Base-by-base conservation (phyloP, 2,888 invertebrate species). In the Encarsia formosa region DNA sequence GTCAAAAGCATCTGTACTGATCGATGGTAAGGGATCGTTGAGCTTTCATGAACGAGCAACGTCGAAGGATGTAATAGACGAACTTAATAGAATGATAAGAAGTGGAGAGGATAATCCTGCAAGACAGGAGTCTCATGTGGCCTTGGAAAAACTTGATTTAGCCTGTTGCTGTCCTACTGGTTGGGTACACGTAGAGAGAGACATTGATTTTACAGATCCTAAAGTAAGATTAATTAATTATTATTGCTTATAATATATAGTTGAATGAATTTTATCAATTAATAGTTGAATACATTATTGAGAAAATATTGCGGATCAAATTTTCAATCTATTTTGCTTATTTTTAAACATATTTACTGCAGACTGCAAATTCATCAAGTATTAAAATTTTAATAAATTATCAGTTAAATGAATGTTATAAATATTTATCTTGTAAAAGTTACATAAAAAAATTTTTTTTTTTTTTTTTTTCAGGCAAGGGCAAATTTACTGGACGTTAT, bases 131-230 rank as follows among this genome's bases (percentile, higher is more conserved):
- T 61, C 63, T 13, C 67, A 68, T 41, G 63, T 68, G 29, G 65
- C 65, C 40, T 59, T 67, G 31, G 68, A 73, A 19, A 77, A 74
- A 60, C 76, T 81, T 54, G 86, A 86, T 71, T 77, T 78, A 52
- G 84, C 84, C 26, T 79, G 84, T 59, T 82, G 84, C 76, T 82
- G 82, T 53, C 83, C 84, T 20, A 87, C 88, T 1, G 87, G 87
- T 32, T 88, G 88, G 88, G 83, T 88, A 55, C 87, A 87, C 67
- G 85, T 88, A 32, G 87, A 88, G 66, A 81, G 82, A 57, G 85
- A 87, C 65, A 84, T 87, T 57, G 87, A 87, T 75, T 82, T 88
- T 65, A 85, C 83, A 61, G 87, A 88, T 74, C 87, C 87, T 11
- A 87, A 87, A 82, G 88, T 87, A 73, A 13, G 16, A 26, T 26